Evolutionary conservation across 2,113 vertebrate genomes (phyloP), one percentile per base, ranked within the genome.

Genomic region (Anolis sagrei): DNA sequence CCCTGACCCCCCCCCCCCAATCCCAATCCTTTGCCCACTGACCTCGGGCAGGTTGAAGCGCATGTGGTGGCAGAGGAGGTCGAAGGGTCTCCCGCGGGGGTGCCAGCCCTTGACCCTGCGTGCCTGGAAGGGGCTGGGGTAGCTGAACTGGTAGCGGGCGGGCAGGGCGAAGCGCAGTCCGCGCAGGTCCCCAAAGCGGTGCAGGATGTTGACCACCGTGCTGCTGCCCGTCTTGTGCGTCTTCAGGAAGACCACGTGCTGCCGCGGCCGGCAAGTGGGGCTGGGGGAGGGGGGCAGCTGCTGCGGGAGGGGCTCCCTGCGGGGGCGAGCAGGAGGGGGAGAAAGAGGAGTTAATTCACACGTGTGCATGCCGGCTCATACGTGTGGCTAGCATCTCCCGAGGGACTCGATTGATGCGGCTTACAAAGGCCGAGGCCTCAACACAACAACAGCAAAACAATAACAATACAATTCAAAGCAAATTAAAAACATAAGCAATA

Each of bases 181-280:
- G 0, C 89, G 95, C 9, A 95, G 93, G 51, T 98, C 98, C 54
- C 98, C 98, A 0, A 97, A 98, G 82, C 98, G 97, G 91, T 98
- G 98, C 69, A 99, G 97, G 84, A 99, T 93, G 91, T 97, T 99
- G 84, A 98, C 96, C 78, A 99, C 95, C 0, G 98, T 98, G 95
- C 98, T 98, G 96, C 98, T 97, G n/a, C 98, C 98, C 0, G 98
- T 98, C 95, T 99, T 99, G 95, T 98, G 98, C 2, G 98, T 98
- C 97, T 99, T 99, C 84, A 99, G 93, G 93, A 98, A 98, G 92
- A 98, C 97, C 76, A 98, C 92, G 85, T 97, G 97, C 32, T 93
- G 96, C 79, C 91, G 96, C 1, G 97, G 97, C 44, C 85, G 93
- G 86, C 98, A 1, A 64, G 36, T 27, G 27, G 5, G 8, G 54